Base-by-base conservation (phyloP, 2,797 vertebrate species). In the Chelonia mydas region DNA sequence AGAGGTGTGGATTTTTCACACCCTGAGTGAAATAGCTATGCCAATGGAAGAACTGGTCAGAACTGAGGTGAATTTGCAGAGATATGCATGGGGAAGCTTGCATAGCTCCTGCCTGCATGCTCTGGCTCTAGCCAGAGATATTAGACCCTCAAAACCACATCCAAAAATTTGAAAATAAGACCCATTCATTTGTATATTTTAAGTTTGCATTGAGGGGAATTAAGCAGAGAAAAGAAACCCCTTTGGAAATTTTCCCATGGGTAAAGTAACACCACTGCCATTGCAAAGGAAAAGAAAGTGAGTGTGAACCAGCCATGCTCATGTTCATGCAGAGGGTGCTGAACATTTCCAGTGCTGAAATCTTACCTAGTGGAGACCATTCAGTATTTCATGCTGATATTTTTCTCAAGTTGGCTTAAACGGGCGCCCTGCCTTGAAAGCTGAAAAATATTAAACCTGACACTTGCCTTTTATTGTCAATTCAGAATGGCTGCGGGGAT, bases 341-440 rank as follows among this genome's bases (percentile, higher is more conserved):
- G 87, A 97, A 91, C 82, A 90, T 78, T 93, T 65, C 37, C 33
- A 94, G 81, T 79, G 57, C 93, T 92, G 11, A 91, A 33, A 82
- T 77, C n/a, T 61, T 53, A 54, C 74, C 23, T 79, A 91, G 54
- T 81, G 95, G 80, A 90, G 45, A 81, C 86, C 0, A 31, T 93
- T 93, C 89, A 94, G 68, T 78, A 90, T 37, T 93, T 47, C 47
- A 76, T 91, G 74, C 61, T 93, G 86, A 25, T 96, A 92, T 95
- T 96, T 97, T 74, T 50, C 89, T 78, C 54, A 94, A 90, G 95
- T 95, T 96, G 91, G 85, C 57, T 96, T 88, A 93, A 94, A 92
- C 59, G 65, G 79, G 45, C 81, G 87, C 94, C 89, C 87, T 92
- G 53, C 74, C 84, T 87, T 81, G 50, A 88, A 93, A 95, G 45